Evolutionary conservation across 2,113 vertebrate species (phyloP).

Genomic region (Felis chaus): DNA sequence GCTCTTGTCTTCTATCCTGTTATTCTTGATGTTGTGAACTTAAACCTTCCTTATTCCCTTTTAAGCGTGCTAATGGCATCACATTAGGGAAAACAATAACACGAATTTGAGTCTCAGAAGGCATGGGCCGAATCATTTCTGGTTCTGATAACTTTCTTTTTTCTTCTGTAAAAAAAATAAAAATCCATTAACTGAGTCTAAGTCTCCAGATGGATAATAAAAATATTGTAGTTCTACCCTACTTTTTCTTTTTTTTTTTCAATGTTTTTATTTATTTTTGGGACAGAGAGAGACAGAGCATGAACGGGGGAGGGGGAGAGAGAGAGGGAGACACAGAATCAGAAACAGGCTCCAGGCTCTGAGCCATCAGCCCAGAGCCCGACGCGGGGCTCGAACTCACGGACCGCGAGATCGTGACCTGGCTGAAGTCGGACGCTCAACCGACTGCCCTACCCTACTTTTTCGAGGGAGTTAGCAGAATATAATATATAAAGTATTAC

Average conservation of each 20-base stretch:
- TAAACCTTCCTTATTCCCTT: not conserved
- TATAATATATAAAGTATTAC: not conserved
- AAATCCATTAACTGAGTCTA: not conserved
- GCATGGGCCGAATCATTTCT: not conserved
- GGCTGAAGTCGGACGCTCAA: too few species aligned
- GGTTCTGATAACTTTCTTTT: not conserved
- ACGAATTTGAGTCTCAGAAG: not conserved
- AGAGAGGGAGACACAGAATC: too few species aligned
- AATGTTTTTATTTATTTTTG: too few species aligned
- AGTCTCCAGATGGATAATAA: not conserved
- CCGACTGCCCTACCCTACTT: not conserved
- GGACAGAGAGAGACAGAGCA: too few species aligned
- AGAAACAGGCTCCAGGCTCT: too few species aligned
- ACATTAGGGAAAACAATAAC: not conserved
- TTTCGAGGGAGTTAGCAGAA: not conserved
- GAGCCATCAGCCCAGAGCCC: too few species aligned
- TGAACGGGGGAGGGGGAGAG: too few species aligned
- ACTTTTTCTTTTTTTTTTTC: too few species aligned
- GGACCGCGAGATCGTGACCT: too few species aligned
- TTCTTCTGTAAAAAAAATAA: not conserved
- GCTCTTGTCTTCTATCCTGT: not conserved
- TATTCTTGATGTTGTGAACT: not conserved
- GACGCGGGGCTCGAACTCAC: too few species aligned
- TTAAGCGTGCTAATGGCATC: not conserved
- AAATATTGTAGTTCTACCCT: not conserved